Evolutionary conservation across 2,797 vertebrate genomes (phyloP).

Genomic region (Manis pentadactyla): DNA sequence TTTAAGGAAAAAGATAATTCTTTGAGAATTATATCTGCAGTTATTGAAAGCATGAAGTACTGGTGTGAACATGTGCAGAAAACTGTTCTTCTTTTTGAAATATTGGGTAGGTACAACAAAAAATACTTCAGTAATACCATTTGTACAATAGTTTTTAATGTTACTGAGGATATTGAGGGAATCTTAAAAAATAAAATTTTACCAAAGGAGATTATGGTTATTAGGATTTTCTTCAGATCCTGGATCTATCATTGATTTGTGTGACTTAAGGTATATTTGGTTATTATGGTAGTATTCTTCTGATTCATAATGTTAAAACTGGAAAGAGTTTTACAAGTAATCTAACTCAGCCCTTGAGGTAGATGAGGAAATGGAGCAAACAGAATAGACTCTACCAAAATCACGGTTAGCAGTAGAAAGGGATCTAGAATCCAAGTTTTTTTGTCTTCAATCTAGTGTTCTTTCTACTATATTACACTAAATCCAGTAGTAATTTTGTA

Average conservation of each 20-base stretch:
- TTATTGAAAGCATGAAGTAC: conserved; percentile 95
- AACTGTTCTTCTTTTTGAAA: conserved; percentile 92
- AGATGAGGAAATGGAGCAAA: conserved; percentile 25
- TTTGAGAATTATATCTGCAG: conserved; percentile 93
- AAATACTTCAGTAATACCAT: conserved; percentile 37
- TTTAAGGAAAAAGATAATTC: conserved; percentile 87
- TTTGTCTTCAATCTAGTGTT: neutral
- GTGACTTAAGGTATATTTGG: neutral
- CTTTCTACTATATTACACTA: neutral
- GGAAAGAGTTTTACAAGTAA: conserved; percentile 1
- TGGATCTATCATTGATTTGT: conserved; percentile 34
- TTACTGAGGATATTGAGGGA: neutral
- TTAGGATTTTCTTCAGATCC: conserved; percentile 15
- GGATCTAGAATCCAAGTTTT: neutral
- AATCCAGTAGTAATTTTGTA: conserved; percentile 21
- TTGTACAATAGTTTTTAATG: conserved; percentile 20
- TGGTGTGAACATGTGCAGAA: conserved; percentile 93
- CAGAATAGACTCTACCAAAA: conserved; percentile 16
- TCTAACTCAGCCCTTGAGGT: conserved; percentile 19
- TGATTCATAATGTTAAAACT: conserved; percentile 46
- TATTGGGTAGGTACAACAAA: conserved; percentile 90
- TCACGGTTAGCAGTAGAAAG: neutral
- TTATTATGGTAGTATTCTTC: neutral
- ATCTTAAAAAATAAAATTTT: conserved; percentile 50
- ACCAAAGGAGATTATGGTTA: neutral